phyloP scores from a whole-genome alignment of 92 coral and sea anemone genomes.

The Micromussa lordhowensis region DNA sequence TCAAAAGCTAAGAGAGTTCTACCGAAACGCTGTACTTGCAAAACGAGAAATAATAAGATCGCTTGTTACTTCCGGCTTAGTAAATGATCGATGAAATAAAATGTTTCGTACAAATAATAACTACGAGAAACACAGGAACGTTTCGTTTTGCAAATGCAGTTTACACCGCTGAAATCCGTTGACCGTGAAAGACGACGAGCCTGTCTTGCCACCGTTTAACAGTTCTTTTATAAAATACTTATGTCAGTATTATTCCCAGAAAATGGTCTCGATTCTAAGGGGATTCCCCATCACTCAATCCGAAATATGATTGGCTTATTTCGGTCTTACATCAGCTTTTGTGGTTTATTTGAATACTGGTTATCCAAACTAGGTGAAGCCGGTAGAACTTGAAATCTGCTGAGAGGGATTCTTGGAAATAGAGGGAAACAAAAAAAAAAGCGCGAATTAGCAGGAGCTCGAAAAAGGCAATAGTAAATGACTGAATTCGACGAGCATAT shows the following conservation, averaged over 20 bases:
- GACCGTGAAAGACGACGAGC: neutral
- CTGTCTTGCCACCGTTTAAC: neutral
- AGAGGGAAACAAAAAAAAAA: too few species aligned
- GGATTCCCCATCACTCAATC: conserved; percentile 10
- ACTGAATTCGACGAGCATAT: too few species aligned
- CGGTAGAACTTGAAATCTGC: neutral
- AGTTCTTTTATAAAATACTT: neutral
- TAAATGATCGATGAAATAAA: neutral
- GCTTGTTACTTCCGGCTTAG: neutral
- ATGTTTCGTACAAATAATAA: neutral
- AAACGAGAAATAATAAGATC: neutral
- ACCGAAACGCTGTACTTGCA: neutral
- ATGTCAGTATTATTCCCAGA: neutral
- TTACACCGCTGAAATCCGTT: neutral
- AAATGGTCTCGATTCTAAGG: neutral
- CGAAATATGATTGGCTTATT: conserved; percentile 4
- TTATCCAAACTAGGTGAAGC: neutral
- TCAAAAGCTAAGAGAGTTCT: neutral
- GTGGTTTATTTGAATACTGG: neutral
- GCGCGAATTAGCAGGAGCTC: too few species aligned
- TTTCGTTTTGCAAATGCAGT: neutral
- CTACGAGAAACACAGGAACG: neutral
- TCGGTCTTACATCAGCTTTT: neutral
- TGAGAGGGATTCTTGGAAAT: too few species aligned
- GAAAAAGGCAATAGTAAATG: too few species aligned